These are phyloP conservation scores for Drosophila arawakana DNA, from an alignment of 1,140 invertebrate species.

Conservation along the genomic window DNA sequence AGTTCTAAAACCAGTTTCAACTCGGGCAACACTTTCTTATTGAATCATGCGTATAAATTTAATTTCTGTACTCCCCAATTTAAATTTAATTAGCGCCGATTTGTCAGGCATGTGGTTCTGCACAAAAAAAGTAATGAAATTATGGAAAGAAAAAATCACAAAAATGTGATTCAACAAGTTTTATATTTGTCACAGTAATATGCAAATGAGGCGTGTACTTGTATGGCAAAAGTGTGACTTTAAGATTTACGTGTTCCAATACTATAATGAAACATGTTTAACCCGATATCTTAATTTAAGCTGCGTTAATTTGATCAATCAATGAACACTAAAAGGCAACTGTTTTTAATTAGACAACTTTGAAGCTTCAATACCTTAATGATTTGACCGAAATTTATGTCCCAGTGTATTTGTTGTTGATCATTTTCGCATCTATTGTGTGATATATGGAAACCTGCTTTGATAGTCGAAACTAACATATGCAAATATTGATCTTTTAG, in stretches of 20 bases:
- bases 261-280: conserved; percentile 52
- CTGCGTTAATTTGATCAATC: conserved; percentile 64
- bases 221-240: conserved; percentile 60
- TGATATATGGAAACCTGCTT: not conserved
- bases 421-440: conserved; percentile 40
- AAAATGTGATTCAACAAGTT: conserved; percentile 57
- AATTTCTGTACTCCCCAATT: conserved; percentile 52
- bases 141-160: not conserved
- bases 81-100: conserved; percentile 58
- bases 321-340: conserved; percentile 60
- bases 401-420: conserved; percentile 47
- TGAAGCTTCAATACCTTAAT: conserved; percentile 44
- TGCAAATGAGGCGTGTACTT: conserved; percentile 49
- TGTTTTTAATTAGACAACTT: conserved; percentile 34
- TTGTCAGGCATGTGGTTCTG: conserved; percentile 7
- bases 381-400: conserved; percentile 32
- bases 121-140: conserved; percentile 5
- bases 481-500: conserved; percentile 83
- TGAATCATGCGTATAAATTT: conserved; percentile 66
- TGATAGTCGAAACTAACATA: conserved; percentile 6
- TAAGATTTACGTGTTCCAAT: conserved; percentile 45
- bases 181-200: conserved; percentile 44
- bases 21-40: conserved; percentile 24
- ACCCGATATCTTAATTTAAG: conserved; percentile 39
- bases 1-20: conserved; percentile 51